These are phyloP conservation scores for Carlito syrichta DNA, from an alignment of 2,113 vertebrate species.

Conservation along the genomic window DNA sequence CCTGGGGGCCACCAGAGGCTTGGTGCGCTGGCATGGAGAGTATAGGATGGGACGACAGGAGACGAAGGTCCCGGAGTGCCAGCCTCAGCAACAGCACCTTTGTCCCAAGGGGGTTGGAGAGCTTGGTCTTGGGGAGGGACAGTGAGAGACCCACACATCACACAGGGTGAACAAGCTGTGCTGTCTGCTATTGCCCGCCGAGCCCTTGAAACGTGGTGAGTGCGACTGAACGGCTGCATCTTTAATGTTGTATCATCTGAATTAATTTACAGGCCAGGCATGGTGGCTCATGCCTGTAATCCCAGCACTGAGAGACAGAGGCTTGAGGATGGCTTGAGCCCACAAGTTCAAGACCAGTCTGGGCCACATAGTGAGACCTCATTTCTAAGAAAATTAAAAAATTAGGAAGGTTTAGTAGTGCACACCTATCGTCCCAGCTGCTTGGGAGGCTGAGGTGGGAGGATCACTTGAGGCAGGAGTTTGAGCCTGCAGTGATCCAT, in stretches of 20 bases:
- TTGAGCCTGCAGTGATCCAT: no score
- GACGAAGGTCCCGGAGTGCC: background rate
- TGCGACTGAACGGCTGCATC: background rate
- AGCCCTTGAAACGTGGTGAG: rapidly evolving
- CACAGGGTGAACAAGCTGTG: rapidly evolving
- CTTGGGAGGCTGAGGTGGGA: no score
- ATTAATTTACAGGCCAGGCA: no score
- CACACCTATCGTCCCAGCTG: no score
- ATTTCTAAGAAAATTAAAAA: no score
- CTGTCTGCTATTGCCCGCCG: rapidly evolving
- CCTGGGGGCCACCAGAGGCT: background rate
- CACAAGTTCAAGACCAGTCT: no score
- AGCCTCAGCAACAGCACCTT: background rate
- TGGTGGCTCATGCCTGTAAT: no score
- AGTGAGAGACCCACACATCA: background rate
- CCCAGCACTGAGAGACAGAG: no score
- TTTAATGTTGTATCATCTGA: background rate
- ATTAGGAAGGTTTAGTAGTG: no score
- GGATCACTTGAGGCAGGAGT: no score
- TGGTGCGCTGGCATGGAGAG: background rate
- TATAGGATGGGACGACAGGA: background rate
- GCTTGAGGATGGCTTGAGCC: no score
- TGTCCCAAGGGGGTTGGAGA: background rate
- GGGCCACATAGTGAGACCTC: no score
- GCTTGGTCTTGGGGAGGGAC: background rate